phyloP scores from a whole-genome alignment of 2,888 invertebrate species.

The Craniophora ligustri region DNA sequence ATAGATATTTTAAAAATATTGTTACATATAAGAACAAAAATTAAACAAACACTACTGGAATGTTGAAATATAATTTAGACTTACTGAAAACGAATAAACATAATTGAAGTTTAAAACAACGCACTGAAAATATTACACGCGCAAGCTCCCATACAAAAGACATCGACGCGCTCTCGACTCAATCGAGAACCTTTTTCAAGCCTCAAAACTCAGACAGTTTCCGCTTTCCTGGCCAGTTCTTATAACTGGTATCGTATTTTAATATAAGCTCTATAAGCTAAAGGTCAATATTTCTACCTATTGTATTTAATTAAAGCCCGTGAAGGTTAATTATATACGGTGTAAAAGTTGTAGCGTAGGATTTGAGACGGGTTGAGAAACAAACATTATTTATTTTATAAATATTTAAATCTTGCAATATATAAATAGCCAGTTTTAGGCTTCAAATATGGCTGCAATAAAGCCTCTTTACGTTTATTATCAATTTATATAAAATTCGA shows the following conservation, averaged over 20 bases:
- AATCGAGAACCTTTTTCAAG: background rate
- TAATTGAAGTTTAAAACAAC: no score
- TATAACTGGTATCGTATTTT: conserved; percentile 23
- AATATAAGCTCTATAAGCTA: conserved; percentile 16
- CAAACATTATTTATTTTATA: background rate
- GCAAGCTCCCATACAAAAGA: conserved; percentile 61
- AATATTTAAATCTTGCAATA: background rate
- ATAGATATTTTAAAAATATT: no score
- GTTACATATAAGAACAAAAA: no score
- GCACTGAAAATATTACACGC: background rate
- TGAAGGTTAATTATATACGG: conserved; percentile 32
- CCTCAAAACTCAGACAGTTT: conserved; percentile 10
- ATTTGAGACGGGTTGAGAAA: background rate
- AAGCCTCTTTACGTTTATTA: no score
- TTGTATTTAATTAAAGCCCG: conserved; percentile 17
- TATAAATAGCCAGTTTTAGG: background rate
- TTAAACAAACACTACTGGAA: no score
- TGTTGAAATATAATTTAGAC: no score
- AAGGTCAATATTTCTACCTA: conserved; percentile 33
- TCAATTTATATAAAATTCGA: no score
- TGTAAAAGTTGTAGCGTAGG: conserved; percentile 6
- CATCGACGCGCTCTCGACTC: conserved; percentile 65
- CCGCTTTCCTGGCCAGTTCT: conserved; percentile 18
- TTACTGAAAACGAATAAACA: background rate
- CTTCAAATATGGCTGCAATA: no score